Percentiles rank a stretch among this genome's conserved stretches.
phyloP scores from a whole-genome alignment of 2,797 vertebrate genomes.

The Gallinago stenura region DNA sequence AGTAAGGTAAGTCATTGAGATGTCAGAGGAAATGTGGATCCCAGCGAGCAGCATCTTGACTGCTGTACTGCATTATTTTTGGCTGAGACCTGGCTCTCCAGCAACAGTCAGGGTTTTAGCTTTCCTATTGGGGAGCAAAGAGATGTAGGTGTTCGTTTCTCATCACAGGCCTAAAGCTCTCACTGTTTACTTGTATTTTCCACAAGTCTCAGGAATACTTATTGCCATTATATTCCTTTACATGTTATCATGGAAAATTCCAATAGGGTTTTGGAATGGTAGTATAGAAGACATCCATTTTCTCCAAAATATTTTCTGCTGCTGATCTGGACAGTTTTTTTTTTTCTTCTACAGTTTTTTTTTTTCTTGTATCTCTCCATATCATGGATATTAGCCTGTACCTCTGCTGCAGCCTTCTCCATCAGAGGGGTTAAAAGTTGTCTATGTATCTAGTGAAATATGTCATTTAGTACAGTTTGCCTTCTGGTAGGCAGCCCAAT shows the following conservation, averaged over 20 bases:
- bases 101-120: neutral
- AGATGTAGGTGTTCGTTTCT: neutral
- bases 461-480: neutral
- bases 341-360: neutral
- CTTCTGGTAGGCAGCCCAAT: neutral
- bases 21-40: accelerated
- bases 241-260: neutral
- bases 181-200: neutral
- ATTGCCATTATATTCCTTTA: neutral
- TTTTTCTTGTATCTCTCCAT: neutral
- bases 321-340: neutral
- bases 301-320: neutral
- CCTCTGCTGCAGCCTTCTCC: neutral
- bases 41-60: neutral
- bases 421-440: neutral
- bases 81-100: neutral
- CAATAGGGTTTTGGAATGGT: neutral
- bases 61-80: neutral
- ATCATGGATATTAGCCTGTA: neutral
- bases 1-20: neutral
- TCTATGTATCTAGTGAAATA: neutral
- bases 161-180: neutral
- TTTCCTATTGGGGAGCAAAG: neutral
- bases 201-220: neutral
- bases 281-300: neutral